These are phyloP conservation scores for Mystacornis crossleyi DNA, from an alignment of 2,113 vertebrate species.

Conservation along the genomic window DNA sequence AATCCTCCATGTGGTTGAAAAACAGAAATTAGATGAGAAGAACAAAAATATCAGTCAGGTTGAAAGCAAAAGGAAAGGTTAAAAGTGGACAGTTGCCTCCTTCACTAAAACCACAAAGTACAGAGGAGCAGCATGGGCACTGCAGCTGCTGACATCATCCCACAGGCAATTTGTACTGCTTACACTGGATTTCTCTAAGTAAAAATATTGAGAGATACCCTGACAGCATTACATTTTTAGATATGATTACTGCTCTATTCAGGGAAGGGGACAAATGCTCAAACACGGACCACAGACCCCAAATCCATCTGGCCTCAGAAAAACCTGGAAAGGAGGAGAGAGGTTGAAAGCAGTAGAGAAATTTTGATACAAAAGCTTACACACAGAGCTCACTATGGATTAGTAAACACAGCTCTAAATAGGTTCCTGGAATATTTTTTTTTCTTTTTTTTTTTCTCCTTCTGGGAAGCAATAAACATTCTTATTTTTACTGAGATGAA, in stretches of 20 bases:
- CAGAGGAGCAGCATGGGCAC: rapidly evolving
- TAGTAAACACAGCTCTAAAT: background rate
- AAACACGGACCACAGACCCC: background rate
- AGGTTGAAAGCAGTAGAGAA: background rate
- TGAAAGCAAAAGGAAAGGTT: background rate
- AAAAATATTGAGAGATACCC: background rate
- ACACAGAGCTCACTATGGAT: background rate
- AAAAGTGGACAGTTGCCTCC: background rate
- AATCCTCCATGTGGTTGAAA: background rate
- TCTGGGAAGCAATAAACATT: conserved; percentile 5
- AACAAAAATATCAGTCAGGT: background rate
- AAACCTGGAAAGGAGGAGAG: background rate
- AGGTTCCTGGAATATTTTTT: background rate
- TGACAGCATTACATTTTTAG: background rate
- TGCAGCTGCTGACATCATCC: background rate
- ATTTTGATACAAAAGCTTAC: background rate
- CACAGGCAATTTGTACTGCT: background rate
- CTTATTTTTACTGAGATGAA: conserved; percentile 4
- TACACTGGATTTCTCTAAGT: background rate
- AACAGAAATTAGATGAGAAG: background rate
- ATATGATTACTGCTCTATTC: background rate
- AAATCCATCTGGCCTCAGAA: background rate
- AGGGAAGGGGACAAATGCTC: background rate
- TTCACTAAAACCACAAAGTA: background rate
- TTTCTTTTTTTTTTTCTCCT: background rate